Evolutionary conservation across 2,113 vertebrate genomes (phyloP), one percentile per base, ranked within the genome.

Genomic region (Solenodon paradoxus): DNA sequence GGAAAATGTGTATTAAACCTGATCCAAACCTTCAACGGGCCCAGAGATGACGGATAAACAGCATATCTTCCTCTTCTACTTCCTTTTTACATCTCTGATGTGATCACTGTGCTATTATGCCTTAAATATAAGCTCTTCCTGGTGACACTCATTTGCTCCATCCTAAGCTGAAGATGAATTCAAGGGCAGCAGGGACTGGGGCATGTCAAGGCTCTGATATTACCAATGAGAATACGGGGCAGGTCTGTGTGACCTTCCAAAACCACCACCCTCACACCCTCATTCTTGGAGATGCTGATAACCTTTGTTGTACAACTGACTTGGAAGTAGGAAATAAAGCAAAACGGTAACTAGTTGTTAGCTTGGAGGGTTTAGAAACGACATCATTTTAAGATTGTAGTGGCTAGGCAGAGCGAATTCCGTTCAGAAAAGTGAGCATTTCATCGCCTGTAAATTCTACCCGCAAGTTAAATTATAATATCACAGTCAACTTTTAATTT

Each of bases 401-500:
- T 22, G 47, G 15, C 32, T 6, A 91, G 38, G 68, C n/a, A 72
- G 40, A 32, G 51, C 71, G 61, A 53, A 94, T 68, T 86, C 24
- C 64, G 38, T 77, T 89, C 51, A 61, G 69, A 89, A 77, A 77
- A 22, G 81, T 57, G 61, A 30, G 17, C 92, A 74, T 68, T 77
- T 82, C 59, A 57, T 47, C 19, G 77, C 53, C 53, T 53, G n/a
- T n/a, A 83, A 86, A 79, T 74, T 84, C 80, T 40, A 51, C 5
- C 28, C 38, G 57, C 35, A n/a, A 88, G 69, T 57, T 92, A 93
- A 69, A 51, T 38, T 79, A 78, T 19, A 84, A 51, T 88, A 38
- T 72, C 84, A 40, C n/a, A 92, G 45, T 11, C 69, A 92, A 75
- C 80, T 88, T 82, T 38, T n/a, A 71, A 90, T 15, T 85, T 94